Evolutionary conservation across 2,113 vertebrate species (phyloP).

Genomic region (Cottus gobio): DNA sequence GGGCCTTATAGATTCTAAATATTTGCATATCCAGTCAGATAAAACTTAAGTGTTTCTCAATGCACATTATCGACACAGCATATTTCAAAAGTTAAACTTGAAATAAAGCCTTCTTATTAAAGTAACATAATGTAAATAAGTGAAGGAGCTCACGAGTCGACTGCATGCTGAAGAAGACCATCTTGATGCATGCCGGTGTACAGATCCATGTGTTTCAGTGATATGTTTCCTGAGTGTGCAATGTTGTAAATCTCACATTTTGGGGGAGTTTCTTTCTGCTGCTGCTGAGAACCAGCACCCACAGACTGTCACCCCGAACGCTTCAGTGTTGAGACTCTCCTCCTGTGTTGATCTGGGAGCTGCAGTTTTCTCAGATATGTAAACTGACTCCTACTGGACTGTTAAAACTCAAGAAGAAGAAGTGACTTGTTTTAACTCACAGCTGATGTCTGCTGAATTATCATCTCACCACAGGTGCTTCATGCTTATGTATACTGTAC

Average conservation of each 20-base stretch:
- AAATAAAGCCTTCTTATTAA: background rate
- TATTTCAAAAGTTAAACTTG: too few species aligned
- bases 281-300: background rate
- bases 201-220: background rate
- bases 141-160: background rate
- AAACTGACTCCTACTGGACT: constrained; percentile 2
- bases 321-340: background rate
- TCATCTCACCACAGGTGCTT: constrained; percentile 36
- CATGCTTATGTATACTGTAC: constrained; percentile 8
- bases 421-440: background rate
- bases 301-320: constrained; percentile 15
- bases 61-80: background rate
- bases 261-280: background rate
- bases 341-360: background rate
- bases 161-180: constrained; percentile 1
- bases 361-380: constrained; percentile 16
- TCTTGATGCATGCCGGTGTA: constrained; percentile 17
- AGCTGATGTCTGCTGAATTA: background rate
- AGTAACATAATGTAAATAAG: constrained; percentile 24
- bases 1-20: too few species aligned
- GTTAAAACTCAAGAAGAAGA: background rate
- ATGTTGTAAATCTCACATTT: background rate
- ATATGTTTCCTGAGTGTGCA: background rate
- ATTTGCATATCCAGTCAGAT: too few species aligned
- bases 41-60: background rate